Evolutionary conservation across 1,140 invertebrate genomes (phyloP), one percentile per base, ranked within the genome.

Genomic region (Drosophila nikananu): DNA sequence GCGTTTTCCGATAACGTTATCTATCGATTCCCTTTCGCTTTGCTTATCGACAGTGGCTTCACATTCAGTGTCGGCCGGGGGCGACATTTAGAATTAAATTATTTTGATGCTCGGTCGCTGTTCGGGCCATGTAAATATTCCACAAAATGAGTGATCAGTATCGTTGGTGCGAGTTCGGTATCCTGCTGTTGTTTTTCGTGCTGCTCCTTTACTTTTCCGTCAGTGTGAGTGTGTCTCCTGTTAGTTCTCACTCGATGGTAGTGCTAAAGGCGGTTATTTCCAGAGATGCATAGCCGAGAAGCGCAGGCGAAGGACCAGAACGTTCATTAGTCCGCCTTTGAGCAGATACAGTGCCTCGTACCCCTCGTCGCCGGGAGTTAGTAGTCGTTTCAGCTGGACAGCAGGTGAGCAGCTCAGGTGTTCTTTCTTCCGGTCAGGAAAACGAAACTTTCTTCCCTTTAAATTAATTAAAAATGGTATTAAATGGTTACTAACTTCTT

Each of bases 1-100:
- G 55, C 46, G 46, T 42, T 60, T 71, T 46, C 55, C 68, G 71
- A 74, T 74, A 74, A 73, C 15, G 68, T 72, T 73, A 70, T 70
- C 66, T 67, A 8, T 70, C 2, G 21, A 19, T 49, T 41, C 19
- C 27, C 35, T 48, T 49, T 32, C 21, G 21, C 54, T 54, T 30
- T 17, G 44, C 71, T 73, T 73, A 74, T 74, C 68, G 46, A 30
- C 59, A 2, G 25, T 23, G 62, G 8, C 23, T 49, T 25, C 23
- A 17, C n/a, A n/a, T 30, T 37, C 37, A 15, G 10, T 25, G 13
- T n/a, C 17, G 9, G 58, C 17, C 19, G 35, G 42, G 42, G n/a
- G n/a, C 48, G 30, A 12, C 74, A 44, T 48, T 57, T 62, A 58
- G 12, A 55, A 44, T 23, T 49, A 41, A 44, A 61, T 57, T 54